Evolutionary conservation across 2,888 invertebrate genomes (phyloP), one percentile per base, ranked within the genome.

Genomic region (Pterobdella sp.): DNA sequence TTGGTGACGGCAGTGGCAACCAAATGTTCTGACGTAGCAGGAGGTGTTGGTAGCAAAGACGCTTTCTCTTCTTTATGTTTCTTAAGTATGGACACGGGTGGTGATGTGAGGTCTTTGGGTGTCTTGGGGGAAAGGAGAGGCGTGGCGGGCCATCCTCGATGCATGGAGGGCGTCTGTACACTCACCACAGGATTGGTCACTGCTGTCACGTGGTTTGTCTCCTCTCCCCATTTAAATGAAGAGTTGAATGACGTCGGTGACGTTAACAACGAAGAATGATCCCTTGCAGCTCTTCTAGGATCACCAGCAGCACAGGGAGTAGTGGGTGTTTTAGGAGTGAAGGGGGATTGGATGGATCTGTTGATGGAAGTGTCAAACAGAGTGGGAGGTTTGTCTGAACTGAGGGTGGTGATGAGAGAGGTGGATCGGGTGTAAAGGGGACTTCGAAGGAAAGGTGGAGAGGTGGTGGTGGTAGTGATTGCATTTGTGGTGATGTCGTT

Each of bases 21-120:
- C n/a, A n/a, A n/a, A n/a, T n/a, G n/a, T n/a, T n/a, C n/a, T 26
- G 31, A 22, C n/a, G 60, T 52, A 42, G 34, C 34, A 42, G 64
- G 1, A 18, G 42, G 60, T 10, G 35, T 65, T 1, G 49, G 10
- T 1, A 29, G 7, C 0, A 26, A 36, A 29, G 42, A 14, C 4
- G 32, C 26, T 71, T 22, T 35, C 26, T 29, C 31, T 0, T 69
- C 69, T 35, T 73, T 68, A 49, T 74, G 74, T 37, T 76, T 77
- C 68, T 77, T 77, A 1, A 77, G 68, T 29, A 77, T 77, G 31
- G 76, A 75, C 7, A 77, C 74, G 35, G 76, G 76, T 0, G 74
- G 75, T 37, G 75, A 75, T 60, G 65, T 52, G n/a, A 71, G 31
- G 29, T 60, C 69, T 63, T 68, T 68, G 65, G 65, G 22, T 18